Evolutionary conservation across 2,113 vertebrate species (phyloP).

Genomic region (Conger conger): DNA sequence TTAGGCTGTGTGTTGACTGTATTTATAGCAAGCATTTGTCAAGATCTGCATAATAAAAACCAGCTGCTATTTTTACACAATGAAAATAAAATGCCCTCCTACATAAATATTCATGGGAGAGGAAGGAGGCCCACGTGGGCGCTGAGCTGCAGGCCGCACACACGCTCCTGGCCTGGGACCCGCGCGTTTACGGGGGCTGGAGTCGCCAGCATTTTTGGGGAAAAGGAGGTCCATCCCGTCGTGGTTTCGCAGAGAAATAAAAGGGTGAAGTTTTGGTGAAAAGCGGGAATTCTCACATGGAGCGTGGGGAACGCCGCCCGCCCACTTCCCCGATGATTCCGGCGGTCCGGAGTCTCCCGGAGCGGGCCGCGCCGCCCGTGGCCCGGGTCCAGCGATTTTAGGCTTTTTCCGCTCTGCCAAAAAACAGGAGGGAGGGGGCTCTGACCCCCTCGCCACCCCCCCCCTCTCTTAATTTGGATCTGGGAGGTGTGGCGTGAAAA

Average conservation of each 20-base stretch:
- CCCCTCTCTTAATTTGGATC: background rate
- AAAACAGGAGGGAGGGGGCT: background rate
- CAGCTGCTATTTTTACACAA: constrained; percentile 55
- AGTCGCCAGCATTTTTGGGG: background rate
- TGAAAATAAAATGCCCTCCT: constrained; percentile 38
- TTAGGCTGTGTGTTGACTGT: background rate
- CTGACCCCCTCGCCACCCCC: background rate
- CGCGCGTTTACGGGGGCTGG: background rate
- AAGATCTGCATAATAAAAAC: constrained; percentile 46
- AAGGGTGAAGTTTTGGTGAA: background rate
- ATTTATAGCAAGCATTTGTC: background rate
- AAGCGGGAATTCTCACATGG: background rate
- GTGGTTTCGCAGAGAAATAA: background rate
- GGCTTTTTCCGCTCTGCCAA: background rate
- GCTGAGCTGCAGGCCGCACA: constrained; percentile 30
- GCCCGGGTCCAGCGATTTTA: background rate
- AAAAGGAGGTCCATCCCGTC: background rate
- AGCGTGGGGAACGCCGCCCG: background rate
- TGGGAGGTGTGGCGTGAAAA: background rate
- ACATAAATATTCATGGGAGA: background rate
- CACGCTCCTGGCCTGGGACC: constrained; percentile 19
- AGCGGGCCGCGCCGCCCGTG: background rate
- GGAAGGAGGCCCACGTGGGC: constrained; percentile 14
- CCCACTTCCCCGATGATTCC: background rate
- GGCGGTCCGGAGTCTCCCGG: background rate